Conservation (phyloP, 2,113 vertebrate species). For the Apeltes quadracus region DNA sequence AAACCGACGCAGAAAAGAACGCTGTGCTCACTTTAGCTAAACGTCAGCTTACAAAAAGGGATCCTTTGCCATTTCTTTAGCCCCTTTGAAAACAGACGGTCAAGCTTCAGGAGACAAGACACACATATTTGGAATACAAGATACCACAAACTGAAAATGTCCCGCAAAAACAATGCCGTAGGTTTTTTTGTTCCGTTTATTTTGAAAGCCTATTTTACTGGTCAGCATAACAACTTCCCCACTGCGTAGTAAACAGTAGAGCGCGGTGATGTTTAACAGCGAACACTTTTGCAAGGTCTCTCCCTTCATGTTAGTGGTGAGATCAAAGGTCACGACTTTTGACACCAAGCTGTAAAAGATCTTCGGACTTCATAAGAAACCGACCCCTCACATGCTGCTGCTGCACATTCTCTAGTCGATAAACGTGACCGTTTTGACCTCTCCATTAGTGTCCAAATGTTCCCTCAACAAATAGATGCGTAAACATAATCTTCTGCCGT, state of each 20-base stretch:
- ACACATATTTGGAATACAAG: neutral
- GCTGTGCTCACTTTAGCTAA: slow-evolving; percentile 43
- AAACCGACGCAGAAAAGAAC: slow-evolving; percentile 39
- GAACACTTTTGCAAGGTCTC: slow-evolving; percentile 9
- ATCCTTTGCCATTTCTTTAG: slow-evolving; percentile 8
- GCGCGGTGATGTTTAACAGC: neutral
- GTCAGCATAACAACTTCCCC: neutral
- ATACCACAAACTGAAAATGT: neutral
- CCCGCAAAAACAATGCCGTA: neutral
- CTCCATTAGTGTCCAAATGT: slow-evolving; percentile 44
- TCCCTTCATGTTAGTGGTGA: slow-evolving; percentile 3
- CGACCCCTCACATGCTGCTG: neutral
- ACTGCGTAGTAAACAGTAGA: slow-evolving; percentile 17
- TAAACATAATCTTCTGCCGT: neutral
- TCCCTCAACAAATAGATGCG: slow-evolving; percentile 29
- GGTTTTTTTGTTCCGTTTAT: slow-evolving; percentile 14
- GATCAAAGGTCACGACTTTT: slow-evolving; percentile 33
- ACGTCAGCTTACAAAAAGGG: slow-evolving; percentile 22
- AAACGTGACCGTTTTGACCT: slow-evolving; percentile 40
- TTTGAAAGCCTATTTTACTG: slow-evolving; percentile 1
- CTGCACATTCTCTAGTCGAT: slow-evolving; percentile 45
- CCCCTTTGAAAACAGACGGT: slow-evolving; percentile 11
- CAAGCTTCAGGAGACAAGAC: slow-evolving; percentile 3
- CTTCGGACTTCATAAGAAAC: slow-evolving; percentile 34
- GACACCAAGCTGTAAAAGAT: slow-evolving; percentile 18